phyloP scores from a whole-genome alignment of 2,888 invertebrate genomes.

The Epistrophe eligans region DNA sequence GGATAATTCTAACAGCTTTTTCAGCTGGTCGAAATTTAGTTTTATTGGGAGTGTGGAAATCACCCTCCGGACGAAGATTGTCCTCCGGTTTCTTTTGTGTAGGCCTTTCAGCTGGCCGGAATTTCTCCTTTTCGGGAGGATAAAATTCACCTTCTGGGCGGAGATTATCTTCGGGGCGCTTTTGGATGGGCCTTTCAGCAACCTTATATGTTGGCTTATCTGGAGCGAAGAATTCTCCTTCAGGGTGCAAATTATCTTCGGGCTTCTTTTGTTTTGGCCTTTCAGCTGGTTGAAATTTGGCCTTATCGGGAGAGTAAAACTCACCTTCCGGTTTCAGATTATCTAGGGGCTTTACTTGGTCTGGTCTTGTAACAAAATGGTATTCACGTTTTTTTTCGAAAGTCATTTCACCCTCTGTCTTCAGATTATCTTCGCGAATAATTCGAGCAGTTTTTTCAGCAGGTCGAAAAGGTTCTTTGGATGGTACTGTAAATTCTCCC shows the following conservation, averaged over 20 bases:
- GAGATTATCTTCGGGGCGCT: neutral
- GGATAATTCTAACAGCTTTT: too few species aligned
- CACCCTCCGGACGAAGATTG: too few species aligned
- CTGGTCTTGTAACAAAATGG: conserved; percentile 79
- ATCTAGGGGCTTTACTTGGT: conserved; percentile 84
- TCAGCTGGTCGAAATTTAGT: too few species aligned
- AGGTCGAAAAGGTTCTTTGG: neutral
- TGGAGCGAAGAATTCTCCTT: too few species aligned
- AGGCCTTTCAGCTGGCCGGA: too few species aligned
- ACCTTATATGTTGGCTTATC: too few species aligned
- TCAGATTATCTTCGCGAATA: conserved; percentile 85
- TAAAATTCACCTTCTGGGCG: too few species aligned
- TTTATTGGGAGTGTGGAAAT: too few species aligned
- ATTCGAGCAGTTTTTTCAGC: conserved; percentile 83
- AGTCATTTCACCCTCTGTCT: conserved; percentile 82
- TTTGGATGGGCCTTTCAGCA: conserved; percentile 77
- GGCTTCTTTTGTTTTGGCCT: conserved; percentile 76
- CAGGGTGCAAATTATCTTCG: too few species aligned
- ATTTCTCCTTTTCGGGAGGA: too few species aligned
- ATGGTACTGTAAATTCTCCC: conserved; percentile 69
- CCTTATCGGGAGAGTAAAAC: conserved; percentile 82
- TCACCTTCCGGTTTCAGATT: conserved; percentile 83
- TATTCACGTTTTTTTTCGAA: conserved; percentile 81
- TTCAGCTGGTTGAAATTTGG: conserved; percentile 77
- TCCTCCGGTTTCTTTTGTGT: too few species aligned